These are phyloP conservation scores for Sitobion miscanthi DNA, from an alignment of 1,140 invertebrate genomes.

Conservation along the genomic window DNA sequence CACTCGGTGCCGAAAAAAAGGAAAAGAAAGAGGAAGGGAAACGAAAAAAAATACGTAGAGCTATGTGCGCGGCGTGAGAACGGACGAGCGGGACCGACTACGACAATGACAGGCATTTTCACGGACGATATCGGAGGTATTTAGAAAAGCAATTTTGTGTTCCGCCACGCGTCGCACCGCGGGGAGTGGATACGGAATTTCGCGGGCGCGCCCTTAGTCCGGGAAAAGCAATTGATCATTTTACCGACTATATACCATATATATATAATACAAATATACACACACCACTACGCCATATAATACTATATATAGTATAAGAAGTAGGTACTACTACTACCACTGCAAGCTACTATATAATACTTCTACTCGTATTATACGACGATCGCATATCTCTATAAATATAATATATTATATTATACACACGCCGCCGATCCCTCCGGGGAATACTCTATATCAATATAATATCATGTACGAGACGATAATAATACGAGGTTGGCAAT, in stretches of 20 bases:
- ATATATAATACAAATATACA: not conserved
- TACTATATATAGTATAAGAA: not conserved
- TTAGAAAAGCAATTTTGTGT: slow-evolving; percentile 38
- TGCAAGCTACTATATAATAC: not conserved
- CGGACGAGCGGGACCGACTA: not conserved
- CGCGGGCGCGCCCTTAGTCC: not conserved
- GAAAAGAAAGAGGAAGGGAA: not conserved
- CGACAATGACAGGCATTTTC: slow-evolving; percentile 4
- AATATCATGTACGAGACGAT: not conserved
- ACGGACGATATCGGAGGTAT: slow-evolving; percentile 24
- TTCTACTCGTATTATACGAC: not conserved
- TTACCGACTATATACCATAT: not conserved
- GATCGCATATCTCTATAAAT: not conserved
- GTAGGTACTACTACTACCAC: not conserved
- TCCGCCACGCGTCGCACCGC: not conserved
- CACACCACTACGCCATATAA: not conserved
- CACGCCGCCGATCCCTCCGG: not conserved
- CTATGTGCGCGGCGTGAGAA: not conserved
- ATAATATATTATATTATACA: slow-evolving; percentile 8
- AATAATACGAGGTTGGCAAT: not conserved
- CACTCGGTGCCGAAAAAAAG: not conserved
- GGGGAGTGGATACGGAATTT: slow-evolving; percentile 1
- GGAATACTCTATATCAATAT: slow-evolving; percentile 4
- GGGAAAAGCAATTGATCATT: slow-evolving; percentile 35
- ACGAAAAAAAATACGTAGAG: not conserved